phyloP scores from a whole-genome alignment of 1,140 invertebrate genomes.

The Drosophila kohkoa region DNA sequence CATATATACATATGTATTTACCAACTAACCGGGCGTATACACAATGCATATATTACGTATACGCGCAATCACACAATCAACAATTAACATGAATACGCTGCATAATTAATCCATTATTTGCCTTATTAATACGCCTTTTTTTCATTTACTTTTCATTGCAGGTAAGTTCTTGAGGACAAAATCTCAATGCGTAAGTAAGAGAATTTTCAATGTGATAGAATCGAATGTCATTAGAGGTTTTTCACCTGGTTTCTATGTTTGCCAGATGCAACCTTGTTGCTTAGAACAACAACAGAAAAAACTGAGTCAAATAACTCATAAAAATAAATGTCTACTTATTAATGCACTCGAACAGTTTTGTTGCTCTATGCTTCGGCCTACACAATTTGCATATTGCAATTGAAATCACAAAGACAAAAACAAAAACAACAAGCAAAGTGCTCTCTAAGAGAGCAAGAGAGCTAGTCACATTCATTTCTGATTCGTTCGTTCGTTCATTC shows the following conservation, averaged over 20 bases:
- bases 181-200: slow-evolving; percentile 52
- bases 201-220: slow-evolving; percentile 18
- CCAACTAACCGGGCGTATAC: slow-evolving; percentile 17
- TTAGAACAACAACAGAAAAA: slow-evolving; percentile 19
- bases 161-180: slow-evolving; percentile 30
- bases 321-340: slow-evolving; percentile 52
- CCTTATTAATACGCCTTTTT: not conserved
- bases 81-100: not conserved
- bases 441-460: slow-evolving; percentile 14
- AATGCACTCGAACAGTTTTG: slow-evolving; percentile 30
- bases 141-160: slow-evolving; percentile 30
- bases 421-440: not conserved
- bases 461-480: not conserved
- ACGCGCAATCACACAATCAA: not conserved
- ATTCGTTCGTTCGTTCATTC: slow-evolving; percentile 31
- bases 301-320: slow-evolving; percentile 69
- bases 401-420: slow-evolving; percentile 40
- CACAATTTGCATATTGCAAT: slow-evolving; percentile 68
- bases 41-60: slow-evolving; percentile 7
- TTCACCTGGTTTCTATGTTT: slow-evolving; percentile 52
- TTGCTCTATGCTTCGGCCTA: slow-evolving; percentile 27
- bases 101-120: not conserved
- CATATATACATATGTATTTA: not conserved
- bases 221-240: slow-evolving; percentile 74
- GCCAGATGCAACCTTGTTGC: slow-evolving; percentile 55